These are phyloP conservation scores for Cnemophilus loriae DNA, from an alignment of 2,113 vertebrate genomes.

Conservation along the genomic window DNA sequence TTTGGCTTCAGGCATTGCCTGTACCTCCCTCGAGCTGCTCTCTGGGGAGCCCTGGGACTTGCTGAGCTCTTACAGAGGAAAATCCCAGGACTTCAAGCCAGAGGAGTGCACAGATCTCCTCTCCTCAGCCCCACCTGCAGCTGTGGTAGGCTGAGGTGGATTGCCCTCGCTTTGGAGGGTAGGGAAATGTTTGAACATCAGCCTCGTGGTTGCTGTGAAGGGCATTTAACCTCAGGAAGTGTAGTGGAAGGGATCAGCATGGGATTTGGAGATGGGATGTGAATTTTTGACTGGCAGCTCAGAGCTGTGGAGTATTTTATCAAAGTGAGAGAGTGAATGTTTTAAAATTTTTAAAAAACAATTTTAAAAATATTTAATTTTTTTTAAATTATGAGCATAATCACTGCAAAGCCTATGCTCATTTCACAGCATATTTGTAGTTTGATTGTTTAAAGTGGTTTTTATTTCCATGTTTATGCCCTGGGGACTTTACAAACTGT, in stretches of 20 bases:
- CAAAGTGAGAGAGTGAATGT: neutral
- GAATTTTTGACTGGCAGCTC: neutral
- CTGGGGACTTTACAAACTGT: neutral
- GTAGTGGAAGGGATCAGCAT: neutral
- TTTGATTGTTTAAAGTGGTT: neutral
- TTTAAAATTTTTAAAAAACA: neutral
- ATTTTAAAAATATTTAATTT: neutral
- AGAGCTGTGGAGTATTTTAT: neutral
- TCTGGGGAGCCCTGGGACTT: neutral
- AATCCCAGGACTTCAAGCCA: neutral
- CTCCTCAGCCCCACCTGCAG: neutral
- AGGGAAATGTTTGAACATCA: neutral
- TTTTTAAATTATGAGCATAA: neutral
- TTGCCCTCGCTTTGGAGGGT: neutral
- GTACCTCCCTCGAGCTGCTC: neutral
- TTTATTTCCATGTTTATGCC: neutral
- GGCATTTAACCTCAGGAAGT: neutral
- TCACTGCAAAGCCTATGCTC: neutral
- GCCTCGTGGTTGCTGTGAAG: neutral
- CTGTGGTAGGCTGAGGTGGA: neutral
- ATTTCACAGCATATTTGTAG: neutral
- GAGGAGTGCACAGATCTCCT: too few species aligned
- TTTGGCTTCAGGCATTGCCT: neutral
- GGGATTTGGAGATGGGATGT: neutral
- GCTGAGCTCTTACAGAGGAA: neutral